These are phyloP conservation scores for Tympanoctomys barrerae DNA, from an alignment of 2,797 vertebrate species.

Conservation along the genomic window DNA sequence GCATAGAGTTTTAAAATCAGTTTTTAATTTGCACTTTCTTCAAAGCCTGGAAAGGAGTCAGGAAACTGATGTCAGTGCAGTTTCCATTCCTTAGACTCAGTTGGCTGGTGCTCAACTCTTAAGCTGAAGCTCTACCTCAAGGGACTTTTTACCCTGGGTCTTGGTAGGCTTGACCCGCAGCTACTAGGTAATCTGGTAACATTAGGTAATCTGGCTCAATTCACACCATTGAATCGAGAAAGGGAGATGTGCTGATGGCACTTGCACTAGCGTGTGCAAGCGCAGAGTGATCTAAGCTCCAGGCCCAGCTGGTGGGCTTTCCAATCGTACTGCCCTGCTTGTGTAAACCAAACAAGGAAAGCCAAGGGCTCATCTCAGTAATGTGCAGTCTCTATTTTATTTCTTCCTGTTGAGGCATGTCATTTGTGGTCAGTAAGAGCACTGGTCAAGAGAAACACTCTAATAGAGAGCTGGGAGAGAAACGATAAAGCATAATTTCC, in stretches of 20 bases:
- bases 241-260: neutral
- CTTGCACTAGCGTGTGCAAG: neutral
- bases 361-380: neutral
- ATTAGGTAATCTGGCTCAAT: conserved; percentile 39
- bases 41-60: neutral
- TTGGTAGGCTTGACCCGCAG: neutral
- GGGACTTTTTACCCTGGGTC: neutral
- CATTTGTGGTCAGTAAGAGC: neutral
- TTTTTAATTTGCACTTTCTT: neutral
- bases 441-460: conserved; percentile 34
- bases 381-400: neutral
- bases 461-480: conserved; percentile 53
- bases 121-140: neutral
- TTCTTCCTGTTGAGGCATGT: neutral
- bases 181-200: neutral
- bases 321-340: neutral
- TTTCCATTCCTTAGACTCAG: conserved; percentile 47
- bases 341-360: neutral
- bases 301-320: neutral
- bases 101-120: neutral
- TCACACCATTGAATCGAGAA: neutral
- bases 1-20: neutral
- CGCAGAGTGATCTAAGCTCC: neutral
- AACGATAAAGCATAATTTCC: conserved; percentile 11
- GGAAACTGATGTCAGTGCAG: neutral